Evolutionary conservation across 2,888 invertebrate species (phyloP).

Genomic region (Nephrotoma flavescens): DNA sequence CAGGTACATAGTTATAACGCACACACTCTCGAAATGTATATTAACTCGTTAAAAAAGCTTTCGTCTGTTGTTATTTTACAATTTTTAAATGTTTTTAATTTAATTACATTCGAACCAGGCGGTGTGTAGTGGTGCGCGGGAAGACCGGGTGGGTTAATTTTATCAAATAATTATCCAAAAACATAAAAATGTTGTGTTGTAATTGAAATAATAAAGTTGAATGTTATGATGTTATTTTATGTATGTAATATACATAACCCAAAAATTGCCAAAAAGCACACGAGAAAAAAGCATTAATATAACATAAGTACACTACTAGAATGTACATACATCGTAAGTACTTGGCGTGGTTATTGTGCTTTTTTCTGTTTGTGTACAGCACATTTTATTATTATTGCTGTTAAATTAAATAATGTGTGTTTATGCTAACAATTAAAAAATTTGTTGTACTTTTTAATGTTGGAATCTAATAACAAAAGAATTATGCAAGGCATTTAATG

Average conservation of each 20-base stretch:
- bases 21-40: not conserved
- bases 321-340: not conserved
- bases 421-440: not conserved
- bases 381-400: not conserved
- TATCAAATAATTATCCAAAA: not conserved
- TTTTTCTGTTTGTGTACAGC: not conserved
- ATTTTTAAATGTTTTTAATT: not conserved
- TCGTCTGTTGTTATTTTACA: not conserved
- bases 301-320: not conserved
- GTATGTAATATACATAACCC: not conserved
- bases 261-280: not conserved
- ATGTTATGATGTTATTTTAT: not conserved
- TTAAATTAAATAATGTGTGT: not conserved
- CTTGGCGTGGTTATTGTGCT: not conserved
- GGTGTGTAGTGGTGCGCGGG: not conserved
- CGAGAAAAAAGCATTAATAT: not conserved
- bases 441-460: not conserved
- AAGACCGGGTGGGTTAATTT: not conserved
- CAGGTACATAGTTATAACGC: not conserved
- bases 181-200: not conserved
- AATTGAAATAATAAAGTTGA: not conserved
- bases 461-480: not conserved
- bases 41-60: not conserved
- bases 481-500: not conserved
- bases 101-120: not conserved